Conservation (phyloP, 2,888 invertebrate species). For the Coleophora deauratella region DNA sequence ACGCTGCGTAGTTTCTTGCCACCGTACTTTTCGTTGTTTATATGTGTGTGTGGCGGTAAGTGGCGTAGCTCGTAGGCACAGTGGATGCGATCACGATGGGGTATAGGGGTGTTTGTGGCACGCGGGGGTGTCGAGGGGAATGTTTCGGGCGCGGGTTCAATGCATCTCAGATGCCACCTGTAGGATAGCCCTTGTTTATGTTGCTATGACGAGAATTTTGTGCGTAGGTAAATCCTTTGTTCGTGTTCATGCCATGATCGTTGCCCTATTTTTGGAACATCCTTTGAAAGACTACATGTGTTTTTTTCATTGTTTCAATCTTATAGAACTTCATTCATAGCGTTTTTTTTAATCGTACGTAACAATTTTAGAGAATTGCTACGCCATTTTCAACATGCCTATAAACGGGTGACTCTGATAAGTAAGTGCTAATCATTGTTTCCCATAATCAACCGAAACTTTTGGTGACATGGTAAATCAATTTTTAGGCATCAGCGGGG, state of each 20-base stretch:
- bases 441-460: too few relatives aligned
- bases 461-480: constrained; percentile 4
- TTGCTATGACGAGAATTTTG: neutral
- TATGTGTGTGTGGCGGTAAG: constrained; percentile 23
- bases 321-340: too few relatives aligned
- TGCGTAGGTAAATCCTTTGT: neutral
- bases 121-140: too few relatives aligned
- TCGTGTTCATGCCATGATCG: neutral
- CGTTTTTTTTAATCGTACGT: too few relatives aligned
- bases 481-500: constrained; percentile 17
- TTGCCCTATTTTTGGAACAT: neutral
- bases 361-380: constrained; percentile 3
- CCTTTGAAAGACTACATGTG: neutral
- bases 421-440: too few relatives aligned
- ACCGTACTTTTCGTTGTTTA: constrained; percentile 34
- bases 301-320: neutral
- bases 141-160: constrained; percentile 51
- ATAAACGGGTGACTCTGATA: neutral
- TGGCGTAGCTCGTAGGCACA: constrained; percentile 20
- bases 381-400: neutral
- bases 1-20: constrained; percentile 44
- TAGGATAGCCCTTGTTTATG: constrained; percentile 21
- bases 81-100: constrained; percentile 44
- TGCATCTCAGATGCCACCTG: constrained; percentile 44
- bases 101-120: constrained; percentile 36